A percentile compares a stretch with the other conserved stretches of the same genome.
Evolutionary conservation across 2,113 vertebrate species (phyloP).

Genomic region (Lepus europaeus): DNA sequence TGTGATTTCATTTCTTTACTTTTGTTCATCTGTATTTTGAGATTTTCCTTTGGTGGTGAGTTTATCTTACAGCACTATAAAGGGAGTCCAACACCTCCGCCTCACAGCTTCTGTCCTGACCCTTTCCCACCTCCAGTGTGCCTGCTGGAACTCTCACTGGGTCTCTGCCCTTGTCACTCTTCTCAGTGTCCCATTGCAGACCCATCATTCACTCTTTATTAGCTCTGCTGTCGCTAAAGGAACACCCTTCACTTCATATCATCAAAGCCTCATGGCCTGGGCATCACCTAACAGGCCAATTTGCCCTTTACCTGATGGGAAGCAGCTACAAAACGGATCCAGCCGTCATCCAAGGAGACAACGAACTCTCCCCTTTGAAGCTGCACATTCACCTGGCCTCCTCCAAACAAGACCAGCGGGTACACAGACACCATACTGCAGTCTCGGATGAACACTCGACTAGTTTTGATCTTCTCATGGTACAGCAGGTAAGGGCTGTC

Average conservation of each 20-base stretch:
- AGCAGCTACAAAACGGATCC: conserved; percentile 95
- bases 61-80: background rate
- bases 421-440: conserved; percentile 99
- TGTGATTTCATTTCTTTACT: background rate
- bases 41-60: background rate
- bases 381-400: conserved; percentile 94
- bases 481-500: conserved; percentile 97
- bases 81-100: background rate
- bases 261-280: background rate
- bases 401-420: conserved; percentile 94
- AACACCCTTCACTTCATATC: background rate
- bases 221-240: background rate
- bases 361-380: conserved; percentile 92
- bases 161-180: background rate
- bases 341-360: conserved; percentile 96
- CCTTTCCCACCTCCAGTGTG: background rate
- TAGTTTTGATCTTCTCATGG: conserved; percentile 98
- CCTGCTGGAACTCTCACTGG: background rate
- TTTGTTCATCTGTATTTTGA: background rate
- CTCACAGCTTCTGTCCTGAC: background rate
- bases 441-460: conserved; percentile 96
- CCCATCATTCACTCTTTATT: background rate
- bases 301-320: conserved; percentile 93
- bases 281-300: background rate
- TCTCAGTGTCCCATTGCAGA: background rate